A percentile compares a stretch with the other conserved stretches of the same genome.
Conservation (phyloP, 2,888 invertebrate species). For the Chloroclystis v-ata region DNA sequence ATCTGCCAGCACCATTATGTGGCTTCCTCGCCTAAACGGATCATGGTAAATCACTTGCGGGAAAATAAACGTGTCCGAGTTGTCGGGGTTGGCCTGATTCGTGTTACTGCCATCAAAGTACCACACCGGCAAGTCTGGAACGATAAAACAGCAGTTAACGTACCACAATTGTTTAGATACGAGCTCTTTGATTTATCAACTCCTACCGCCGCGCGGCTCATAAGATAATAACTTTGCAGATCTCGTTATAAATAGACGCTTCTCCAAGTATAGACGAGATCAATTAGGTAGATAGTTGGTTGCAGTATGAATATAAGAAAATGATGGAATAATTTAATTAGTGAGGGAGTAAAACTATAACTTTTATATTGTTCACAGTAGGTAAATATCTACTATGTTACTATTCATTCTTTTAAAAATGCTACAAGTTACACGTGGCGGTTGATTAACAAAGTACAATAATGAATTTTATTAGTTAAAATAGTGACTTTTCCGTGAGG, state of each 20-base stretch:
- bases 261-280: neutral
- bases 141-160: slow-evolving; percentile 24
- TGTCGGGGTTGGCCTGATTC: slow-evolving; percentile 79
- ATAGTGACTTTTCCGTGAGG: too few species aligned
- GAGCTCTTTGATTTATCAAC: slow-evolving; percentile 11
- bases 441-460: too few species aligned
- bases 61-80: slow-evolving; percentile 85
- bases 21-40: slow-evolving; percentile 86
- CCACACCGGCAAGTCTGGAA: slow-evolving; percentile 84
- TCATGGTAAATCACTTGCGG: slow-evolving; percentile 89
- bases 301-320: too few species aligned
- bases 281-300: neutral
- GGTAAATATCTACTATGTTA: too few species aligned
- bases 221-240: neutral
- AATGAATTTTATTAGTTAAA: too few species aligned
- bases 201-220: neutral
- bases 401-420: too few species aligned
- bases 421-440: too few species aligned
- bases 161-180: slow-evolving; percentile 9
- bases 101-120: slow-evolving; percentile 87
- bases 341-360: too few species aligned
- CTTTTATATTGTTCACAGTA: too few species aligned
- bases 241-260: neutral
- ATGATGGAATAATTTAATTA: too few species aligned
- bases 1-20: slow-evolving; percentile 87